These are phyloP conservation scores for Disparrhopalites patrizii DNA, from an alignment of 2,888 invertebrate genomes.

Conservation along the genomic window DNA sequence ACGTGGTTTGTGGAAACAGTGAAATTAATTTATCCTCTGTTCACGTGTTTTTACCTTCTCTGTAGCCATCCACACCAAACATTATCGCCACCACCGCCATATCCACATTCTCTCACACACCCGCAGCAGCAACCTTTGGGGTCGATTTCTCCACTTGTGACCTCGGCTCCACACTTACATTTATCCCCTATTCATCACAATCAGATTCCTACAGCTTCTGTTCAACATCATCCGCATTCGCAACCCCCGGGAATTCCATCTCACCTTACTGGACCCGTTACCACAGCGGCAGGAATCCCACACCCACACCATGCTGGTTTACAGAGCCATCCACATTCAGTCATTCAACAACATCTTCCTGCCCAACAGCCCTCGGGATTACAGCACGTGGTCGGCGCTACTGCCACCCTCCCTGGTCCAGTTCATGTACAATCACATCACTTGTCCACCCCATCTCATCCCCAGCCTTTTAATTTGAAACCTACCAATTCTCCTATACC, in stretches of 20 bases:
- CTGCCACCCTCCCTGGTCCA: background rate
- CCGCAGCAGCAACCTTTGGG: constrained; percentile 2
- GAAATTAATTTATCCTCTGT: too few relatives aligned
- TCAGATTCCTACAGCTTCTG: too few relatives aligned
- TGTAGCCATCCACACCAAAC: background rate
- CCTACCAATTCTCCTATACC: constrained; percentile 25
- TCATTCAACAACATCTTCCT: background rate
- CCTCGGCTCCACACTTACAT: background rate
- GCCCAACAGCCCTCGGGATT: background rate
- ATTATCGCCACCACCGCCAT: constrained; percentile 21
- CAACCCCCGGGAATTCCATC: too few relatives aligned
- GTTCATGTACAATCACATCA: constrained; percentile 2
- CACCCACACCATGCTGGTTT: constrained; percentile 22
- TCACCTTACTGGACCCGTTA: background rate
- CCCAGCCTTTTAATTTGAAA: constrained; percentile 22
- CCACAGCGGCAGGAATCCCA: constrained; percentile 20
- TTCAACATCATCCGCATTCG: too few relatives aligned
- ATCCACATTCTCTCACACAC: constrained; percentile 9
- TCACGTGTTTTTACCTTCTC: too few relatives aligned
- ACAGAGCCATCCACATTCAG: constrained; percentile 28
- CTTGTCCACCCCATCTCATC: background rate
- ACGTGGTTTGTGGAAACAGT: too few relatives aligned
- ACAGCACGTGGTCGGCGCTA: background rate
- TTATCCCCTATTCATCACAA: background rate
- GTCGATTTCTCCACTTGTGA: background rate